Base-by-base conservation (phyloP, 2,797 vertebrate species). In the Karalla daura region DNA sequence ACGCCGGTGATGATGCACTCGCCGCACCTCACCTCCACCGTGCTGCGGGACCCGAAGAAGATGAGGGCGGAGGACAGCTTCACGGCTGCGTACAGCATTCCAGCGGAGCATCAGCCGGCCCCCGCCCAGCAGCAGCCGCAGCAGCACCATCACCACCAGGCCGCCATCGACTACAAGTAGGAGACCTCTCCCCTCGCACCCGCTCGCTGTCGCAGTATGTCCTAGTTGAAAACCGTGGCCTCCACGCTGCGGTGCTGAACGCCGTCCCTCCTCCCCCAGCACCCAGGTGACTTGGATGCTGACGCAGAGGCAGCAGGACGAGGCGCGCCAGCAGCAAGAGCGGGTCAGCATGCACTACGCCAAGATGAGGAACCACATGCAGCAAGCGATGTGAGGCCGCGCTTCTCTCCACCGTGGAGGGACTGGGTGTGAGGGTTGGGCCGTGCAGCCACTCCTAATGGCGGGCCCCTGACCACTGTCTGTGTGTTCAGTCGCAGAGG, bases 261-360 rank as follows among this genome's bases (percentile, higher is more conserved):
- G n/a, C n/a, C n/a, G n/a, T n/a, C n/a, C n/a, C n/a, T n/a, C n/a
- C n/a, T n/a, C n/a, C n/a, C 43, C 50, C 62, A 98, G 96, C 85
- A 96, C 96, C 84, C 96, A 98, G 94, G 96, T 98, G 81, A 95
- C 96, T 78, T 98, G 97, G 96, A 98, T 98, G 96, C 90, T 98
- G 92, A 95, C 97, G 69, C 96, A 98, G 87, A 95, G 96, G 87
- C 96, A 97, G 90, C 96, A 97, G 88, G 95, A 96, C 82, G 96
- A 97, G 88, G 95, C 93, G 76, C 93, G 94, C 70, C 96, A 98
- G 69, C 96, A 98, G 53, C 96, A 98, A 84, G 97, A 98, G 78
- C 94, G 96, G 85, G 95, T 86, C 28, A 91, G 93, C 82, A 93
- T 97, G 95, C 96, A 96, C 88, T 97, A 96, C 44, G 94, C 95